Conservation (phyloP, 1,140 invertebrate species). For the Venturia canescens region DNA sequence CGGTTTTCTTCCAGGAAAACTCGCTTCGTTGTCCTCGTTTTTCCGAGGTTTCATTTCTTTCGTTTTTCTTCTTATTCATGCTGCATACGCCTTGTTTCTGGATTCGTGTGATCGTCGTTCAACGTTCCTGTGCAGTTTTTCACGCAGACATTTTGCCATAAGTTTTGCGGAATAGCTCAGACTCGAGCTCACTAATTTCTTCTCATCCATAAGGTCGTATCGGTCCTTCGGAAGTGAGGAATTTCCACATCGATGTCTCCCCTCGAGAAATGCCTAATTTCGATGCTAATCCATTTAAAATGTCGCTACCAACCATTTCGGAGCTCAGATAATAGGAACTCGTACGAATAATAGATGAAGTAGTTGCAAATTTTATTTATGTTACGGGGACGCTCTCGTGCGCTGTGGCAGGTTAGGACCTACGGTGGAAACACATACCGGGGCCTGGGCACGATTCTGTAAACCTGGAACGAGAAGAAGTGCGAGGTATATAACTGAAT, state of each 20-base stretch:
- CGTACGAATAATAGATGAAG: background rate
- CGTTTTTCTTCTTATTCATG: background rate
- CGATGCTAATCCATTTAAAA: background rate
- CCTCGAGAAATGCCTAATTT: background rate
- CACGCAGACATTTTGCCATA: too few relatives aligned
- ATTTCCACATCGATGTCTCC: background rate
- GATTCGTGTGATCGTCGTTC: background rate
- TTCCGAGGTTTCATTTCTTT: background rate
- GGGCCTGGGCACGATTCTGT: slow-evolving; percentile 13
- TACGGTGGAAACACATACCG: background rate
- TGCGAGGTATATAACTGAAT: slow-evolving; percentile 27
- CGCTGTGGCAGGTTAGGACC: background rate
- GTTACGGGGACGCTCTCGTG: background rate
- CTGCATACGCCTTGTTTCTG: background rate
- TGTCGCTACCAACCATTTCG: background rate
- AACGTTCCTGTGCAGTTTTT: too few relatives aligned
- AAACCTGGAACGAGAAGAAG: background rate
- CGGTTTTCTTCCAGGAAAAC: background rate
- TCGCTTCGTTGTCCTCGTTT: background rate
- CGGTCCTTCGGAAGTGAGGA: background rate
- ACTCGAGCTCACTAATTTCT: too few relatives aligned
- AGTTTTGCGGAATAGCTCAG: too few relatives aligned
- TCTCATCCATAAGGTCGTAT: too few relatives aligned
- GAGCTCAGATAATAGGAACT: background rate
- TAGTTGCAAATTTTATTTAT: background rate